Evolutionary conservation across 1,140 invertebrate species (phyloP), one percentile per base, ranked within the genome.

Genomic region (Trachymyrmex cornetzi): DNA sequence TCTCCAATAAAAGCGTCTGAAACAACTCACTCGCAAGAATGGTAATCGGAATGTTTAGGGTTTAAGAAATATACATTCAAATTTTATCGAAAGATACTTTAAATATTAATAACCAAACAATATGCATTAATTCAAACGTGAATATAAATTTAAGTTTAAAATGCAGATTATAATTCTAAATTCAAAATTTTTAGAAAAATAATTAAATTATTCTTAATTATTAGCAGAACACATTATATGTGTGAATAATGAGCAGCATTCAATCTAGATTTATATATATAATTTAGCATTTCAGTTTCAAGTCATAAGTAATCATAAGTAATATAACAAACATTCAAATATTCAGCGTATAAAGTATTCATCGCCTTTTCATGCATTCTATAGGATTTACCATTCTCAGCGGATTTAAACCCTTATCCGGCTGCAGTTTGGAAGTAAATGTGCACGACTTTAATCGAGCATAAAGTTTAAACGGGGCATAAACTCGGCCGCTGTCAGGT

Each of bases 391-490:
- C 48, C 34, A 64, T 85, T 79, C 74, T 66, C 61, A 50, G 22
- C 82, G 30, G 74, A 77, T 85, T 85, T 85, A 79, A 85, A 48
- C 50, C 38, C 30, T 75, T 87, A 85, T 87, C 59, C 86, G 80
- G 7, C 57, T 66, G 67, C 34, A 85, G 61, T 86, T 86, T 80
- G 61, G 38, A 81, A 34, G 64, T 86, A 86, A 86, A 79, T 69
- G 64, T 77, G 61, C 64, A 27, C 59, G 80, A 84, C 44, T 87
- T 87, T 87, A 87, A 87, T 87, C 86, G 79, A 85, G 86, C 79
- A 75, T 87, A 87, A 87, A 87, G 72, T 86, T 86, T 77, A 86
- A 88, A 86, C 74, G 72, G 50, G 72, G 66, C 82, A 88, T 88
- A 88, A 88, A 85, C 66, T 85, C 64, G 61, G n/a, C 63, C 87